Evolutionary conservation across 2,113 vertebrate species (phyloP), one percentile per base, ranked within the genome.

Genomic region (Notarius lentiginosus): DNA sequence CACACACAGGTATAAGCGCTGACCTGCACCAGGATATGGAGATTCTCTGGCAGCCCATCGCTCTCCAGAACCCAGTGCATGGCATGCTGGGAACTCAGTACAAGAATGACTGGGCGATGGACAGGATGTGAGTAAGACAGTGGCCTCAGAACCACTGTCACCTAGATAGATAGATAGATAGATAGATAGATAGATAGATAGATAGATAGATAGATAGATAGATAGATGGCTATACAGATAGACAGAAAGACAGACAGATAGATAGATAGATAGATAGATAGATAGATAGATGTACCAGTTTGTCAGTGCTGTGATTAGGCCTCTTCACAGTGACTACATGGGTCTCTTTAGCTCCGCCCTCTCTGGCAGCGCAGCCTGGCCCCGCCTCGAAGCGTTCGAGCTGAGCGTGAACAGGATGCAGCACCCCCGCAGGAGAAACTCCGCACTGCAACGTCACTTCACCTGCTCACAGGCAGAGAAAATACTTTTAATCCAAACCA

Each of bases 311-410:
- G 79, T 82, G 87, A 5, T 89, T 90, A 3, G 79, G 85, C 56
- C 89, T 90, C 6, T 91, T 91, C 85, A 95, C 85, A 18, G 93
- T 89, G 0, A 96, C 88, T 1, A 95, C 92, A 10, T 96, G 96
- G 17, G 95, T 96, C 89, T 96, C 95, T 86, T 91, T 94, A 80
- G 89, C 89, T 0, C 93, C 93, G 0, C 55, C 89, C 27, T 94
- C 95, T 87, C 91, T 89, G 3, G 95, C 94, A 1, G 91, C 93
- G 14, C 96, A 96, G 61, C 95, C 96, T 0, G 86, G 92, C 0
- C 94, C 95, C 0, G 85, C 92, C 68, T 93, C 90, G 1, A 95
- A 93, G 18, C 84, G 89, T 91, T 96, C 95, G 87, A 95, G 92
- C 70, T 94, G 92, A 66, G 91, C 95, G 82, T 87, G 92, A 24